Evolutionary conservation across 2,113 vertebrate genomes (phyloP).

Genomic region (Mus spicilegus): DNA sequence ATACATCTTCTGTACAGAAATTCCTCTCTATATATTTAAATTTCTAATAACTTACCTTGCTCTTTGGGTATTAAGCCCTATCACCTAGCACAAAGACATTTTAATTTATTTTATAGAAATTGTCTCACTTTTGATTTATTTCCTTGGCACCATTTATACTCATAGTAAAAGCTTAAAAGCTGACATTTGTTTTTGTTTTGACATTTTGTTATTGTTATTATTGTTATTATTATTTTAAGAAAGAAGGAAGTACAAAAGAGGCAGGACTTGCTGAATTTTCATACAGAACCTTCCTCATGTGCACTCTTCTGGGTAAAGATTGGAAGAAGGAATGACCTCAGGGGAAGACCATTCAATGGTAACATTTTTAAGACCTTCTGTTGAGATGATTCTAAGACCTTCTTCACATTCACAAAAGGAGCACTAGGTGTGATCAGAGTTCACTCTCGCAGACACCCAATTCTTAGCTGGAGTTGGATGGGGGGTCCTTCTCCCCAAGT

Average conservation of each 20-base stretch:
- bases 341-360: background rate
- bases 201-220: background rate
- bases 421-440: background rate
- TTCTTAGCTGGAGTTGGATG: background rate
- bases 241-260: background rate
- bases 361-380: too few relatives aligned
- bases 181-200: background rate
- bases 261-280: background rate
- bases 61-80: background rate
- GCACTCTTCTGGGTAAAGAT: background rate
- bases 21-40: background rate
- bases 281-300: background rate
- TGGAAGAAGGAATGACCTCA: background rate
- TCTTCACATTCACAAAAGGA: too few relatives aligned
- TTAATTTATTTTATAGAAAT: background rate
- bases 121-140: background rate
- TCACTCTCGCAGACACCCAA: background rate
- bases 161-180: background rate
- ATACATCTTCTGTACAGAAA: background rate
- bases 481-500: background rate
- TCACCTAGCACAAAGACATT: background rate
- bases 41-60: background rate
- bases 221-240: background rate
- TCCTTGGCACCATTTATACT: background rate
- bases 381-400: background rate